Evolutionary conservation across 30 jellyfish, hydroid and myxozoan genomes (phyloP), one percentile per base, ranked within the genome.

Genomic region (Turritopsis dohrnii): DNA sequence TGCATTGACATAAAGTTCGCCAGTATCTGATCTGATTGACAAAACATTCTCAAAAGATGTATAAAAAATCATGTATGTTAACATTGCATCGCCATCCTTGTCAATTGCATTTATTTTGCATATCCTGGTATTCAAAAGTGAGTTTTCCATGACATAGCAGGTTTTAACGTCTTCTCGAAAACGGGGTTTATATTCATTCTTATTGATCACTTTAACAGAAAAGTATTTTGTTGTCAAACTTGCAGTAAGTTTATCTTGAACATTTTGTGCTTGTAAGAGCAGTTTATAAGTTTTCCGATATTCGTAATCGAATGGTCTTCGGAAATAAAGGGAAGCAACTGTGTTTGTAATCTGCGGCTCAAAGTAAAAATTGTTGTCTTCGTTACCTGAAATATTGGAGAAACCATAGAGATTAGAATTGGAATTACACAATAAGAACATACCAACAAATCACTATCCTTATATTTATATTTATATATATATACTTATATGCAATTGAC

Each of bases 271-370:
- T 19, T 69, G 28, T n/a, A 69, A 23, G 22, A 27, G 28, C 31
- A 69, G 77, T 1, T 1, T 69, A 27, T 69, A 69, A 69, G 77
- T n/a, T 7, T 23, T n/a, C 30, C 22, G 77, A 23, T n/a, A 7
- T 27, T 69, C 77, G 77, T 69, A 69, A 69, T 69, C 19, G 19
- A 69, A 69, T 21, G 77, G 77, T 0, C 22, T 69, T 69, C 77
- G 28, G 77, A n/a, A 27, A 0, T n/a, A 27, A n/a, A 69, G 30
- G 0, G 77, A n/a, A 16, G 77, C 28, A 7, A 69, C 9, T 69
- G 7, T 0, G 77, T 69, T 69, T 27, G 77, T 69, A 19, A 69
- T 17, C 9, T 23, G 16, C 30, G 77, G 77, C 22, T 23, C 28
- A 69, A 69, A 69, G 77, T 69, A 69, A 69, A 69, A 69, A 21